Base-by-base conservation (phyloP, 2,888 invertebrate species). In the Hirtodrosophila duncani region DNA sequence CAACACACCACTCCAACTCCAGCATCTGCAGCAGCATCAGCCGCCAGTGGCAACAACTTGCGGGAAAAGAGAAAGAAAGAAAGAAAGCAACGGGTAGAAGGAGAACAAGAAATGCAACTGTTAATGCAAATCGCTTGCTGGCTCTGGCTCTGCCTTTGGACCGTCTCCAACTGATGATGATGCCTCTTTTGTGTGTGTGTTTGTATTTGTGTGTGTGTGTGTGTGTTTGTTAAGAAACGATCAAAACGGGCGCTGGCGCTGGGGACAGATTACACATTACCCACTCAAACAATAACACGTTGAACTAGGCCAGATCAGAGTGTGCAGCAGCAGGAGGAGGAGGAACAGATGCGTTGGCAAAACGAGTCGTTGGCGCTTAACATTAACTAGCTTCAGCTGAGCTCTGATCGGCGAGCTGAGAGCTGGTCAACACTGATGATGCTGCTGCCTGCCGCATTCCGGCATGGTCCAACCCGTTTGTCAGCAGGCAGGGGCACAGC, bases 51-150 rank as follows among this genome's bases (percentile, higher is more conserved):
- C 16, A 21, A 34, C 5, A 33, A n/a, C n/a, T n/a, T n/a, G n/a
- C n/a, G 11, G 8, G 11, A 18, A 10, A 18, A 14, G 23, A 4
- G 18, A 20, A 29, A 34, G 36, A 21, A 17, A 11, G 5, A 14
- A 10, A n/a, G 30, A 31, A 42, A 42, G 43, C 34, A 45, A 45
- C 55, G 42, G 34, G 56, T 50, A 71, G 64, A 79, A 50, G 38
- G 49, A 58, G 67, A 80, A 80, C 78, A 78, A 72, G 78, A 78
- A 78, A 78, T 78, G 78, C 72, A 72, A 72, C 72, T 80, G 72
- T 72, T 80, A 72, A 72, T 72, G 72, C 78, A 72, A 72, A 72
- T 79, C 71, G 56, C 41, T 27, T 4, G 33, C 11, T 20, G 11
- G 14, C 11, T 41, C 6, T 21, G 9, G 21, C 20, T 33, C 5